phyloP scores from a whole-genome alignment of 2,797 vertebrate species.

The Chaetodon trifasciatus region DNA sequence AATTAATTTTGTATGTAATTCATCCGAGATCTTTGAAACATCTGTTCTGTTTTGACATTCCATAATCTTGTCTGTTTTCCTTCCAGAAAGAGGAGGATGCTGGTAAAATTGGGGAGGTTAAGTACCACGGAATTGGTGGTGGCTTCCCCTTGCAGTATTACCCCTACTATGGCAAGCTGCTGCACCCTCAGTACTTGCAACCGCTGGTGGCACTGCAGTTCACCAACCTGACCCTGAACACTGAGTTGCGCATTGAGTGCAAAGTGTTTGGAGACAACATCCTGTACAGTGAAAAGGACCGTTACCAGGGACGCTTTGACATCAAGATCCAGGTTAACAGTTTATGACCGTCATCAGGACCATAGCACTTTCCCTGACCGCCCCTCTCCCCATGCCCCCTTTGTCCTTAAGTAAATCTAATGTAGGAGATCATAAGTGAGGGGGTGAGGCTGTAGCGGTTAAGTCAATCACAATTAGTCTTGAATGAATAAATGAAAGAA shows the following conservation, averaged over 20 bases:
- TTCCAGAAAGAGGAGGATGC: conserved; percentile 91
- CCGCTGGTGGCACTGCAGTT: conserved; percentile 96
- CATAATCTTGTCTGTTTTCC: accelerated
- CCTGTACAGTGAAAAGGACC: conserved; percentile 95
- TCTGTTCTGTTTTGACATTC: not conserved
- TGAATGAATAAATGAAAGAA: conserved; percentile 76
- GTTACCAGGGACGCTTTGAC: conserved; percentile 98
- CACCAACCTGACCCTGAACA: conserved; percentile 91
- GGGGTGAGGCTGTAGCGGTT: conserved; percentile 56
- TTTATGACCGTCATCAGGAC: conserved; percentile 89
- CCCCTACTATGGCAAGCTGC: conserved; percentile 95
- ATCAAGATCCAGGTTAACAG: conserved; percentile 91
- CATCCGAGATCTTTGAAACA: not conserved
- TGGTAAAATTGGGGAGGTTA: conserved; percentile 87
- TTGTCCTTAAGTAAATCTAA: conserved; percentile 50
- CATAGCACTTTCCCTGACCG: conserved; percentile 67
- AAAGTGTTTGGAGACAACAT: conserved; percentile 94
- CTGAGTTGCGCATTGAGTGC: conserved; percentile 94
- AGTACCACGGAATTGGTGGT: conserved; percentile 88
- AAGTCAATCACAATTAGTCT: conserved; percentile 90
- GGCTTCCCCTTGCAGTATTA: conserved; percentile 98
- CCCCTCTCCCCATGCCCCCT: conserved; percentile 17
- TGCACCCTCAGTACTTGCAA: conserved; percentile 94
- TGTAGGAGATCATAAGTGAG: conserved; percentile 58
- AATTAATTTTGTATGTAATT: not conserved